Evolutionary conservation across 2,888 invertebrate species (phyloP), one percentile per base, ranked within the genome.

Genomic region (Hyles lineata): DNA sequence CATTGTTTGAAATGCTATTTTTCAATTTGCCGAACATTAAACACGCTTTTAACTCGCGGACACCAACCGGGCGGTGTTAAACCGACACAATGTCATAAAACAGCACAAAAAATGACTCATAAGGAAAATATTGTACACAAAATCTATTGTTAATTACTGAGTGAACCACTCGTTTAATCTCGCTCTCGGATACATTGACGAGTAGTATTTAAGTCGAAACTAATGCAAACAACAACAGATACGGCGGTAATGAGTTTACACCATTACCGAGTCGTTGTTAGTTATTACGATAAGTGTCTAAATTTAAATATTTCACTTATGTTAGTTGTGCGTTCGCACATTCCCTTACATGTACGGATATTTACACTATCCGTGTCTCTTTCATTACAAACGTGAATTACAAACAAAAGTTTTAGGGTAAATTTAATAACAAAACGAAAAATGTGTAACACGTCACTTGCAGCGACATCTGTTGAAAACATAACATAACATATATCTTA

Each of bases 121-220:
- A 78, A 93, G 93, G 93, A 92, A 93, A 93, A 93, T 87, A 87
- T 87, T 86, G 83, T 77, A 85, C 83, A 73, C 73, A 81, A 89
- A 90, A 90, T 86, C 83, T 83, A 85, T 87, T 87, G 89, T 88
- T 90, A 89, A 90, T 91, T 88, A 90, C 87, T 81, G 80, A 86
- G 79, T 85, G 81, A 78, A 86, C 85, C 86, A 84, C 84, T 87
- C 83, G 83, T 86, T 87, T 87, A 87, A 88, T 90, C 86, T 87
- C 77, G 77, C 82, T 84, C 50, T 23, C 81, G 84, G 78, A 85
- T 84, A 76, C 83, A 80, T 83, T 78, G 79, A 78, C 76, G 78
- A 81, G 74, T 74, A 35, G 75, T 79, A 78, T 83, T 84, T 78
- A 80, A 79, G 81, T 82, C 73, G 77, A 79, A 81, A 84, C 82